phyloP scores from a whole-genome alignment of 2,888 invertebrate species.

The Atherix ibis region DNA sequence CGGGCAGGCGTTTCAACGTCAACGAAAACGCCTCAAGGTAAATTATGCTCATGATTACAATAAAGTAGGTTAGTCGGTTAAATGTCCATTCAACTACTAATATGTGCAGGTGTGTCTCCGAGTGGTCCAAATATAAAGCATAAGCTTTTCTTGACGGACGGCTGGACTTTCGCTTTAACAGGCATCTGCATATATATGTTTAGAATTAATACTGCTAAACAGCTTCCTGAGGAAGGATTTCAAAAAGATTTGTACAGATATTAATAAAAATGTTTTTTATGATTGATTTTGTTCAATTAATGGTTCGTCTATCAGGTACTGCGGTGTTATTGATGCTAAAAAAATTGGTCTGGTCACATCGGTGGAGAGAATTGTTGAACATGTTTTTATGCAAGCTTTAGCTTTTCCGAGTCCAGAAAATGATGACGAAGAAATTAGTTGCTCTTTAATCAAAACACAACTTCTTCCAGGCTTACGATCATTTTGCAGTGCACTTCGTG shows the following conservation, averaged over 20 bases:
- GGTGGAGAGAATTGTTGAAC: slow-evolving; percentile 73
- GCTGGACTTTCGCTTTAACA: slow-evolving; percentile 64
- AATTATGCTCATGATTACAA: no score
- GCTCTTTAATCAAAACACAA: slow-evolving; percentile 69
- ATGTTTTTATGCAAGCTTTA: slow-evolving; percentile 79
- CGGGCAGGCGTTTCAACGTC: slow-evolving; percentile 34
- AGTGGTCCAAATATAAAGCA: slow-evolving; percentile 40
- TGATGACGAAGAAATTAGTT: slow-evolving; percentile 63
- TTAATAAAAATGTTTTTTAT: no score
- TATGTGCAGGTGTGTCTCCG: slow-evolving; percentile 28
- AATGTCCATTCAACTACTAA: no score
- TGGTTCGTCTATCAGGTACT: slow-evolving; percentile 50
- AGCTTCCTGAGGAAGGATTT: slow-evolving; percentile 83
- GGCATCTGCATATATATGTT: slow-evolving; percentile 78
- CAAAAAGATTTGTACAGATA: slow-evolving; percentile 69
- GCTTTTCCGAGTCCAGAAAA: slow-evolving; percentile 66
- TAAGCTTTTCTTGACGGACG: slow-evolving; percentile 71
- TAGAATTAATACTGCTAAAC: slow-evolving; percentile 66
- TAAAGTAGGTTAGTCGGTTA: no score
- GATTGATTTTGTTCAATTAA: no score
- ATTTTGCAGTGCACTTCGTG: slow-evolving; percentile 75
- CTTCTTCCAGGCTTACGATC: slow-evolving; percentile 67
- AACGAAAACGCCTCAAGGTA: slow-evolving; percentile 33
- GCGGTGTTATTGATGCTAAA: slow-evolving; percentile 64
- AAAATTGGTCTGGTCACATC: slow-evolving; percentile 71